phyloP scores from a whole-genome alignment of 2,888 invertebrate species.

The Drosophila kambysellisi region DNA sequence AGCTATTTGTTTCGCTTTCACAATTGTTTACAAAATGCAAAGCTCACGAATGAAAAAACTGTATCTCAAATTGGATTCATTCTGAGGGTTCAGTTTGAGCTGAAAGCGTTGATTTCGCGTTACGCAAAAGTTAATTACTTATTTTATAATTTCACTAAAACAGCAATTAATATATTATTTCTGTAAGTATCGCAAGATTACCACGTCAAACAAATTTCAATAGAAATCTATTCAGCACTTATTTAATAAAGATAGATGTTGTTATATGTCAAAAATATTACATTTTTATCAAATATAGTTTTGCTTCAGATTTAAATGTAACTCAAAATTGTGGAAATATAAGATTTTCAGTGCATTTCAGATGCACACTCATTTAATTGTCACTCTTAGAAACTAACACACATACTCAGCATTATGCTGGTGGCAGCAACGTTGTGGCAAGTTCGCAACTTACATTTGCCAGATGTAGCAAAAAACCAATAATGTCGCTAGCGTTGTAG shows the following conservation, averaged over 20 bases:
- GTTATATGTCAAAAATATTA: not conserved
- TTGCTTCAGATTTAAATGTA: not conserved
- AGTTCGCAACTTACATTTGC: slow-evolving; percentile 47
- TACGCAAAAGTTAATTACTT: not conserved
- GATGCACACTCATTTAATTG: slow-evolving; percentile 48
- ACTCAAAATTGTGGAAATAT: slow-evolving; percentile 24
- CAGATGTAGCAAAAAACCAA: slow-evolving; percentile 66
- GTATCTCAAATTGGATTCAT: slow-evolving; percentile 10
- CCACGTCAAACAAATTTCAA: not conserved
- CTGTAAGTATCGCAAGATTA: not conserved
- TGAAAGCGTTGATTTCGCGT: not conserved
- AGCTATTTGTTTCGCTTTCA: not conserved
- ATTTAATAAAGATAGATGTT: not conserved
- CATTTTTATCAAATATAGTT: not conserved
- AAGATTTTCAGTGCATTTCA: slow-evolving; percentile 40
- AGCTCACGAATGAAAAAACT: not conserved
- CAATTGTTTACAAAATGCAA: not conserved
- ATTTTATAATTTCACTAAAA: not conserved
- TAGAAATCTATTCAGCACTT: not conserved
- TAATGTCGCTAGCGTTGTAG: slow-evolving; percentile 59
- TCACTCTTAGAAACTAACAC: slow-evolving; percentile 36
- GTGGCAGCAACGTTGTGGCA: slow-evolving; percentile 54
- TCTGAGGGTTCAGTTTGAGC: slow-evolving; percentile 5
- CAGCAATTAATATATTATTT: not conserved
- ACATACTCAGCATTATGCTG: slow-evolving; percentile 12